A percentile compares a stretch with the other conserved stretches of the same genome.
phyloP scores from a whole-genome alignment of 2,888 invertebrate species.

The Callinectes sapidus region DNA sequence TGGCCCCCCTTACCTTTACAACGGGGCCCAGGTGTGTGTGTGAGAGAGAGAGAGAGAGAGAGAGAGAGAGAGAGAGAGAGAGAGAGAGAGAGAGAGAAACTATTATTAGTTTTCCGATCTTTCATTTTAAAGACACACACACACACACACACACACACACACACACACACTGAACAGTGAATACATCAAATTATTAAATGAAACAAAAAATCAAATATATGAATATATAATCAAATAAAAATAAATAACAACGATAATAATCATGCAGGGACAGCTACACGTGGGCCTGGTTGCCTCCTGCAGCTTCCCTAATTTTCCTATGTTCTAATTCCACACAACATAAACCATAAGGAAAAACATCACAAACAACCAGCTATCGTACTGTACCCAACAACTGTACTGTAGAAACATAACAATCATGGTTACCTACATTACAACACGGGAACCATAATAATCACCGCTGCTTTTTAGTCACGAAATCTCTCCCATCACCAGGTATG shows the following conservation, averaged over 20 bases:
- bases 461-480: neutral
- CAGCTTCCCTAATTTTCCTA: too few species aligned
- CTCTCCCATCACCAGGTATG: constrained; percentile 21
- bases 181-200: too few species aligned
- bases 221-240: too few species aligned
- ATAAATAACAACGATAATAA: too few species aligned
- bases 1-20: constrained; percentile 48
- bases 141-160: neutral
- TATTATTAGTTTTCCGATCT: neutral
- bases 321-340: too few species aligned
- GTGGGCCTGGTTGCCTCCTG: too few species aligned
- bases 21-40: constrained; percentile 42
- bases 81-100: constrained; percentile 34
- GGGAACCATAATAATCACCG: neutral
- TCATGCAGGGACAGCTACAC: too few species aligned
- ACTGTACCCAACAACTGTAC: too few species aligned
- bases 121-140: neutral
- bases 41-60: neutral
- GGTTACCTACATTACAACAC: neutral
- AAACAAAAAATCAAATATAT: too few species aligned
- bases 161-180: neutral
- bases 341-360: too few species aligned
- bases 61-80: constrained; percentile 37
- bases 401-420: too few species aligned
- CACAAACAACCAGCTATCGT: too few species aligned